Base-by-base conservation (phyloP, 2,797 vertebrate species). In the Epinephelus awoara region DNA sequence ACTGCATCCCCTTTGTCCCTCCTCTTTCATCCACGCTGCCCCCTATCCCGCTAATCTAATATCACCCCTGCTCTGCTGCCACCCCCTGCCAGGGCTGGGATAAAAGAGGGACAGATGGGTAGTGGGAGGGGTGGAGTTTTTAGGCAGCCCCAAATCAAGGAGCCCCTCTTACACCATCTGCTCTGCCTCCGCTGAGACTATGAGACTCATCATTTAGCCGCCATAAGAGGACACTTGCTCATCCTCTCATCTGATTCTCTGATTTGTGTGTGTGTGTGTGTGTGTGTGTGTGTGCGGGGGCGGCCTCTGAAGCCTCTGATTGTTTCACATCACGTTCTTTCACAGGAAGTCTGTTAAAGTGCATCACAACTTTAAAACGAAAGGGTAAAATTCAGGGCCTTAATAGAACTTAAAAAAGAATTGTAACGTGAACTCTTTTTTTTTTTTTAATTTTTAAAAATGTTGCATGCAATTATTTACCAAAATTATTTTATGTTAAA, bases 71-170 rank as follows among this genome's bases (percentile, higher is more conserved):
- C 89, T 79, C 90, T 77, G 73, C 88, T 92, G 88, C 89, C 85
- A 87, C 92, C 90, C 92, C 92, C 91, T 86, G 85, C 86, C 87
- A 90, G 79, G 84, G 74, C 85, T 62, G 75, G 81, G 86, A 92
- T 93, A 91, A 95, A 95, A 91, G 84, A 83, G 85, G 89, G 94
- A 95, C 95, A 96, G 95, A 96, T 95, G 95, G 95, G 94, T 86
- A 80, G 91, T 92, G 91, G 93, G 93, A 91, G 91, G 89, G 89
- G 86, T 83, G 87, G 91, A 85, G 86, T 91, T 91, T 52, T 88
- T 83, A 92, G 90, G 84, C 85, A 86, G 88, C 88, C 88, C 85
- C 83, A 90, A 94, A 94, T 94, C 88, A 88, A 94, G 92, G 88
- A 91, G 76, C 90, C 91, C 92, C 92, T 94, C 93, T 93, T 91